Conservation (phyloP, 2,888 invertebrate species). For the Campaea margaritaria region DNA sequence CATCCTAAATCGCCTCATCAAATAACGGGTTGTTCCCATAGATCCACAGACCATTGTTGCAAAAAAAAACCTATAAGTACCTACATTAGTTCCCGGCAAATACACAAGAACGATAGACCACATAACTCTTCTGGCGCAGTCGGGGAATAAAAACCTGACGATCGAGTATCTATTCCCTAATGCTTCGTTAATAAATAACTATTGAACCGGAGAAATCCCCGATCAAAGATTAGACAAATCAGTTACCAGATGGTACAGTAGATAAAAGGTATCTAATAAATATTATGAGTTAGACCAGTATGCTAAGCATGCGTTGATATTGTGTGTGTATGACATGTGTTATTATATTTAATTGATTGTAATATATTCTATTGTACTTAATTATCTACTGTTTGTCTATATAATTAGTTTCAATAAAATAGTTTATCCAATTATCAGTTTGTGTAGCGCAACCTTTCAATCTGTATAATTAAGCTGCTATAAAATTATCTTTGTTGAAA, state of each 20-base stretch:
- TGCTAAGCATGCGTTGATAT: slow-evolving; percentile 2
- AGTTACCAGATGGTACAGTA: slow-evolving; percentile 15
- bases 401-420: slow-evolving; percentile 12
- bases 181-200: slow-evolving; percentile 47
- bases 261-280: slow-evolving; percentile 6
- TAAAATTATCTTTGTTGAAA: too few relatives aligned
- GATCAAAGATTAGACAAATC: slow-evolving; percentile 19
- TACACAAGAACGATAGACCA: too few relatives aligned
- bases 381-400: slow-evolving; percentile 4
- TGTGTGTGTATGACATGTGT: too few relatives aligned
- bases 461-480: neutral
- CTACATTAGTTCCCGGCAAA: too few relatives aligned
- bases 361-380: neutral
- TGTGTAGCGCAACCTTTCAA: neutral
- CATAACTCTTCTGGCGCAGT: too few relatives aligned
- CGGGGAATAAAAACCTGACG: too few relatives aligned
- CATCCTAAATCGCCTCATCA: too few relatives aligned
- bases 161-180: neutral
- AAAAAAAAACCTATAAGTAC: too few relatives aligned
- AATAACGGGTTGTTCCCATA: too few relatives aligned
- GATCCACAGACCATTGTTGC: too few relatives aligned
- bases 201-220: slow-evolving; percentile 38
- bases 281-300: slow-evolving; percentile 2
- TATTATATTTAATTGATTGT: slow-evolving; percentile 10
- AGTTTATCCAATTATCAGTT: neutral